phyloP scores from a whole-genome alignment of 2,888 invertebrate genomes.

The Metalampra italica region DNA sequence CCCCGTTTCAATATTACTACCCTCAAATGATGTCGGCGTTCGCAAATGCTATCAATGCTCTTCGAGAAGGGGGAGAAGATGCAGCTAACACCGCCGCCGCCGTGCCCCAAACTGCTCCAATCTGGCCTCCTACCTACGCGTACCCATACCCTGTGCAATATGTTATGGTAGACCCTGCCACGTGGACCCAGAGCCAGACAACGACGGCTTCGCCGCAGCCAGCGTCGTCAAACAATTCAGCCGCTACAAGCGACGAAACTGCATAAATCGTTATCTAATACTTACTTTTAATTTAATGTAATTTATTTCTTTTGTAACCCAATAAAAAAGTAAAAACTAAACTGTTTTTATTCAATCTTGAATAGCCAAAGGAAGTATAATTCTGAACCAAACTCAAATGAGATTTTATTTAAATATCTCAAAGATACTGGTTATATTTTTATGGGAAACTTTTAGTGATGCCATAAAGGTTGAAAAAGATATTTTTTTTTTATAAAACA shows the following conservation, averaged over 20 bases:
- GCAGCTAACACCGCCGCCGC: constrained; percentile 37
- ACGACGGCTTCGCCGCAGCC: constrained; percentile 21
- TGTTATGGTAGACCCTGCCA: constrained; percentile 56
- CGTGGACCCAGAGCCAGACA: constrained; percentile 44
- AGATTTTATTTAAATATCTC: too few relatives aligned
- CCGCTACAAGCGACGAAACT: constrained; percentile 7
- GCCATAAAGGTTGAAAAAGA: too few relatives aligned
- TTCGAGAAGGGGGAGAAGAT: constrained; percentile 45
- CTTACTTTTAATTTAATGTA: background rate
- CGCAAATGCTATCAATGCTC: constrained; percentile 44
- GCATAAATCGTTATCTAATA: background rate
- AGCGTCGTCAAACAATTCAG: constrained; percentile 19
- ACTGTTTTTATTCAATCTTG: too few relatives aligned
- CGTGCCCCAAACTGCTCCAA: constrained; percentile 34
- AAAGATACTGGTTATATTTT: too few relatives aligned
- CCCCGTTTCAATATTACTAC: constrained; percentile 55
- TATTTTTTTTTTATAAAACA: too few relatives aligned
- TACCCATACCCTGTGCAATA: constrained; percentile 59
- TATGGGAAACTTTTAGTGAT: too few relatives aligned
- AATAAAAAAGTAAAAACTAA: background rate
- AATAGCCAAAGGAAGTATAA: too few relatives aligned
- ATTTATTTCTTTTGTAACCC: background rate
- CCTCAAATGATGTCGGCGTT: constrained; percentile 62
- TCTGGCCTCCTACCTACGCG: constrained; percentile 40
- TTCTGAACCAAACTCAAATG: too few relatives aligned